Evolutionary conservation across 2,113 vertebrate genomes (phyloP), one percentile per base, ranked within the genome.

Genomic region (Thamnaconus septentrionalis): DNA sequence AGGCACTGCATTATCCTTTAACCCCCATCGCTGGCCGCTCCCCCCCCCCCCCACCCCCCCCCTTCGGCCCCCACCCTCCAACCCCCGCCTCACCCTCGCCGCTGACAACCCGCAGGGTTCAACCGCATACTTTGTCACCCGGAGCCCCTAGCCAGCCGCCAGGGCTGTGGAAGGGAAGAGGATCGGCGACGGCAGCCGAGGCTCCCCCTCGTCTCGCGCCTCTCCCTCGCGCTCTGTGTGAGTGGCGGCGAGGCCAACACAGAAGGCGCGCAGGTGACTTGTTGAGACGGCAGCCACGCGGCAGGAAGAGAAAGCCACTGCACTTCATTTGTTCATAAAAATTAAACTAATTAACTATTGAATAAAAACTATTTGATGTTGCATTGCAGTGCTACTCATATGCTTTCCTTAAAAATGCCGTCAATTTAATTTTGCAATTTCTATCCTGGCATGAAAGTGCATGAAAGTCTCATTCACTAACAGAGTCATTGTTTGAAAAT

Each of bases 1-100:
- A 86, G 91, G 78, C 80, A 90, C 80, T 86, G 89, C 87, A 91
- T 90, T 92, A 90, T 91, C 71, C 86, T 83, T 84, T 90, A 92
- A 93, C 91, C 91, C 18, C 92, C 85, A 86, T 90, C 73, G 80
- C 85, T 80, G 90, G 87, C 84, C 90, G 87, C 75, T 82, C 85
- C 76, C 81, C 87, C 18, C 18, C 18, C 18, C 18, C 18, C 18
- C 18, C 18, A 1, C 18, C 18, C 2, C 18, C 18, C 18, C 18
- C 18, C 2, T 2, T 31, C 18, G 18, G 18, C 18, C 18, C 18
- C 18, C 18, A 31, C 18, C 18, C 18, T 31, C 18, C 18, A 31
- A 31, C 18, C 18, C 18, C 18, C 18, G 18, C 18, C 18, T 31
- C 18, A 31, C 18, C 18, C 18, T 31, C 18, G 18, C 18, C 84